Evolutionary conservation across 1,140 invertebrate species (phyloP), one percentile per base, ranked within the genome.

Genomic region (Neodiprion pinetum): DNA sequence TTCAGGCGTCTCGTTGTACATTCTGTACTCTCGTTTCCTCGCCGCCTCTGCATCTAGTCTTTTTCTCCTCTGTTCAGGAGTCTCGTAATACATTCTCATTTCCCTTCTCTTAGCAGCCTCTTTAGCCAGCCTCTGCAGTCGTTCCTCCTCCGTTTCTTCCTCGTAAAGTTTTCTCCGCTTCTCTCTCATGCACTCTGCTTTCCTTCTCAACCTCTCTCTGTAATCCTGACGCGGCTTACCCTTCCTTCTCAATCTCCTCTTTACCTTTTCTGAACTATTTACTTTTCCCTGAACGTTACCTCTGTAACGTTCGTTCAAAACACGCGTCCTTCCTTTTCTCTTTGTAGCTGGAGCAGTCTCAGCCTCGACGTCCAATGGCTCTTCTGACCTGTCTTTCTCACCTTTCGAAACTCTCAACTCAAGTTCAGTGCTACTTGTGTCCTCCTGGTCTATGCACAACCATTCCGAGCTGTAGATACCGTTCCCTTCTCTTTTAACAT

Each of bases 61-160:
- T 68, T 86, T 85, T 10, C 84, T 79, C 48, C 77, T 80, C 71
- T 85, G 79, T n/a, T 86, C 84, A 0, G 82, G 78, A 9, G 78
- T 84, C 75, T 86, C 83, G 68, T 81, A 85, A 68, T 81, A 83
- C 80, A 83, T 84, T 75, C 83, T 83, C 79, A 81, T 81, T 70
- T 83, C 83, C 11, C 81, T 71, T 23, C 79, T 80, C 21, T 83
- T 83, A 0, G 79, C 79, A n/a, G 82, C 78, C 71, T 82, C 83
- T 28, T 77, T 78, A 7, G 81, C 77, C 21, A 84, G 61, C 47
- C 82, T 82, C 21, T 78, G 72, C 17, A 77, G 48, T 23, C 80
- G 76, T 48, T 84, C 76, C 28, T 83, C 79, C 23, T 80, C 77
- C 28, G 72, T 83, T 71, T 83, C 82, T 50, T 79, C 71, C 21